phyloP scores from a whole-genome alignment of 2,113 vertebrate genomes.

The Chroicocephalus ridibundus region DNA sequence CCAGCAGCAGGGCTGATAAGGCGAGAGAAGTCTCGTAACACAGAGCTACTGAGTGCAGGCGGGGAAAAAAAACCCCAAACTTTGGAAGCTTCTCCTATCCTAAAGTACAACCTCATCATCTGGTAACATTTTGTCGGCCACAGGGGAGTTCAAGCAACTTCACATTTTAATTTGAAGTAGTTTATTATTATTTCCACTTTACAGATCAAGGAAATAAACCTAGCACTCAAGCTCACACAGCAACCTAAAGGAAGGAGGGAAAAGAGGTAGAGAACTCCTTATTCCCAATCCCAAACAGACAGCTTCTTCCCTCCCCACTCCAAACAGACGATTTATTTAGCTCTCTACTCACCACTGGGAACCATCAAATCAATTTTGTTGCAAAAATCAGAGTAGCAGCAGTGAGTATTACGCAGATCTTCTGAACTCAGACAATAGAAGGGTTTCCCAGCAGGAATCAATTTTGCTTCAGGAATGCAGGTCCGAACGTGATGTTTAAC shows the following conservation, averaged over 20 bases:
- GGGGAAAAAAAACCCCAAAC: neutral
- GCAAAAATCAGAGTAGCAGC: constrained; percentile 96
- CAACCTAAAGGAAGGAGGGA: neutral
- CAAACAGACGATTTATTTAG: neutral
- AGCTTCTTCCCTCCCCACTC: neutral
- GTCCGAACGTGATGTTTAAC: constrained; percentile 87
- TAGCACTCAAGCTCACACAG: neutral
- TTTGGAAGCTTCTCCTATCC: neutral
- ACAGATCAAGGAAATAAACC: neutral
- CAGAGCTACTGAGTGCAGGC: neutral
- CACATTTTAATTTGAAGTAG: neutral
- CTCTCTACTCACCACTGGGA: constrained; percentile 82
- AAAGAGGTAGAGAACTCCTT: neutral
- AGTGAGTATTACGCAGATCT: constrained; percentile 91
- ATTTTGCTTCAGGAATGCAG: constrained; percentile 84
- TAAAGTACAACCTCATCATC: neutral
- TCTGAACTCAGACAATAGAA: constrained; percentile 93
- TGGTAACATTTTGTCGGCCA: neutral
- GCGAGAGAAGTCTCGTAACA: accelerated
- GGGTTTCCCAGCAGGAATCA: constrained; percentile 91
- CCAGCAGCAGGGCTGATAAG: neutral
- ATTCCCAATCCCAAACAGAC: neutral
- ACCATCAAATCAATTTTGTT: constrained; percentile 91
- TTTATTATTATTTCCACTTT: neutral
- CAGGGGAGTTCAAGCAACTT: neutral